phyloP scores from a whole-genome alignment of 2,888 invertebrate genomes.

The Tetragnatha montana region DNA sequence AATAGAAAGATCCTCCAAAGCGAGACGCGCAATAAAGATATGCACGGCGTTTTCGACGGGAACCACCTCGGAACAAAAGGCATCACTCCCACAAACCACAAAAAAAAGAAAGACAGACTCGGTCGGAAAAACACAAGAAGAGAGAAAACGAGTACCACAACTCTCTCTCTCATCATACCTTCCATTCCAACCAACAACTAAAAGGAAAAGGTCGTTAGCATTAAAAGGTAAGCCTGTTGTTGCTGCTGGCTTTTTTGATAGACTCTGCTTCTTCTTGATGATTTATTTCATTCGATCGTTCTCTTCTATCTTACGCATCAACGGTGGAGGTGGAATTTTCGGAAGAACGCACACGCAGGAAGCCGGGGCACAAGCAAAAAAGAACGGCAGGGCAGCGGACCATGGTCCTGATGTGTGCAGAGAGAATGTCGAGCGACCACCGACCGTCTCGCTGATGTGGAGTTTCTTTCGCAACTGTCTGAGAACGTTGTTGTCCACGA shows the following conservation, averaged over 20 bases:
- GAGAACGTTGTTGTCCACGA: not conserved
- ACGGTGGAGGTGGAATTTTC: conserved; percentile 26
- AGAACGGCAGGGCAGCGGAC: conserved; percentile 5
- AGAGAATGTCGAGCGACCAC: not conserved
- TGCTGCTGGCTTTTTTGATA: conserved; percentile 12
- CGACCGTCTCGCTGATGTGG: not conserved
- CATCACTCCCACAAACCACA: conserved; percentile 1
- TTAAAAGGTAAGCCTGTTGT: not conserved
- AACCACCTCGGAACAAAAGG: not conserved
- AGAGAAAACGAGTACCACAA: conserved; percentile 12
- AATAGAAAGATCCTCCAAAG: too few relatives aligned
- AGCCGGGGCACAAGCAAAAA: not conserved
- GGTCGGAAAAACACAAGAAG: not conserved
- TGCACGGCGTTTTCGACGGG: not conserved
- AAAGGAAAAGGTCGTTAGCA: conserved; percentile 46
- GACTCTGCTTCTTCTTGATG: conserved; percentile 10
- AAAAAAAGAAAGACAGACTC: not conserved
- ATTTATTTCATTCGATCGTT: conserved; percentile 36
- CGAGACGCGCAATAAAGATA: not conserved
- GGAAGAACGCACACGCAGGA: conserved; percentile 6
- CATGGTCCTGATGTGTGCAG: conserved; percentile 21
- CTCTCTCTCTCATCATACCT: not conserved
- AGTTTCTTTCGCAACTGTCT: not conserved
- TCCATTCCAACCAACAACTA: too few relatives aligned
- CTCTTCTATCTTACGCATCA: conserved; percentile 19